These are phyloP conservation scores for Danio albolineatus DNA, from an alignment of 2,797 vertebrate genomes.

Conservation along the genomic window DNA sequence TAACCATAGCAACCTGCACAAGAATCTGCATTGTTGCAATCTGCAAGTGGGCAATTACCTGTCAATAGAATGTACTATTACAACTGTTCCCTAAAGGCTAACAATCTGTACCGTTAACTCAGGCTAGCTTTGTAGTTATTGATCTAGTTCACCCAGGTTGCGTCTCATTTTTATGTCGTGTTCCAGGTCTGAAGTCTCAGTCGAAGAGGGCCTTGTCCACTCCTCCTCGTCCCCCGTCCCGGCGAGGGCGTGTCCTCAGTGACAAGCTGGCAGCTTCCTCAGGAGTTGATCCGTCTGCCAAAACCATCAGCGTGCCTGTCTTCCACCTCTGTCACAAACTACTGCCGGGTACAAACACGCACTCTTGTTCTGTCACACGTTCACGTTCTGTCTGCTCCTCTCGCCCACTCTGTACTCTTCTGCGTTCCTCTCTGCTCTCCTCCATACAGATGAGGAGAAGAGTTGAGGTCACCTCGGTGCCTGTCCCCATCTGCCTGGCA, in stretches of 20 bases:
- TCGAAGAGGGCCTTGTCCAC: conserved; percentile 95
- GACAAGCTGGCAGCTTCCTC: conserved; percentile 91
- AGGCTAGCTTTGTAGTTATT: neutral
- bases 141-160: neutral
- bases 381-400: conserved; percentile 19
- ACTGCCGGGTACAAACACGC: conserved; percentile 84
- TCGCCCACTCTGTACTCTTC: neutral
- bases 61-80: neutral
- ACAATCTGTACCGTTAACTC: neutral
- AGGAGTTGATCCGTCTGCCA: conserved; percentile 88
- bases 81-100: neutral
- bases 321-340: conserved; percentile 98
- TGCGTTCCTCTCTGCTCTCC: neutral
- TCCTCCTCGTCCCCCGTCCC: conserved; percentile 93
- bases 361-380: conserved; percentile 2
- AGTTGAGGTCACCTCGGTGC: conserved; percentile 34
- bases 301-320: conserved; percentile 97
- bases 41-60: neutral
- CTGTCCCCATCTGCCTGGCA: conserved; percentile 5
- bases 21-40: no score
- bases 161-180: neutral
- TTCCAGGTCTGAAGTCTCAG: conserved; percentile 93
- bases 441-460: conserved; percentile 20
- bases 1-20: no score
- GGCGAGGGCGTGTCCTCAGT: conserved; percentile 90